A percentile compares a stretch with the other conserved stretches of the same genome.
phyloP scores from a whole-genome alignment of 2,888 invertebrate genomes.

The Atrina japonica region DNA sequence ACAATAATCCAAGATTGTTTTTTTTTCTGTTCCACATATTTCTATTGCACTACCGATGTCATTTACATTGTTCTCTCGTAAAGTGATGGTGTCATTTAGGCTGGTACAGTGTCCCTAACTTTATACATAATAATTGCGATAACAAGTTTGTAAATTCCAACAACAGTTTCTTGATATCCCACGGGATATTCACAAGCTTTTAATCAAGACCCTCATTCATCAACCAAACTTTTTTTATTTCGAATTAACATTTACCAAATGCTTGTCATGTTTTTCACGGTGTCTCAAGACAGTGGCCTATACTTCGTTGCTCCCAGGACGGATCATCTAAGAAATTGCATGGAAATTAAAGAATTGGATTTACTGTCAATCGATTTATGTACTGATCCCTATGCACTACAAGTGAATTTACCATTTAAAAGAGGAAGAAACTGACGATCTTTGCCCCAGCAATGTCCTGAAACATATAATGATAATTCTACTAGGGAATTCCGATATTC shows the following conservation, averaged over 20 bases:
- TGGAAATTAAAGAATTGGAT: slow-evolving; percentile 15
- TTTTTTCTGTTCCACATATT: no score
- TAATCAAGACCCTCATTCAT: slow-evolving; percentile 4
- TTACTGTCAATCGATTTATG: slow-evolving; percentile 9
- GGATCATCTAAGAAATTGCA: background rate
- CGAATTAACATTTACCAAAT: slow-evolving; percentile 8
- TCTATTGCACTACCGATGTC: no score
- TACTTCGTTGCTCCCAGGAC: background rate
- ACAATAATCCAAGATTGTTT: no score
- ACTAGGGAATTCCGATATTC: no score
- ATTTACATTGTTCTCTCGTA: no score
- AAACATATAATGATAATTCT: no score
- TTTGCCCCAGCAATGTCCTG: no score
- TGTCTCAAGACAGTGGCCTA: background rate
- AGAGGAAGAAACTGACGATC: no score
- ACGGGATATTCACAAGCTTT: background rate
- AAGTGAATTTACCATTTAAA: no score
- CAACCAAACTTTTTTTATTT: slow-evolving; percentile 9
- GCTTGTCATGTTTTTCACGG: background rate
- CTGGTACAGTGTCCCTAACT: no score
- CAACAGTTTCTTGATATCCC: slow-evolving; percentile 1
- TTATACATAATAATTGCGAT: background rate
- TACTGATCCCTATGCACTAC: no score
- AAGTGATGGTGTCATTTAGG: no score
- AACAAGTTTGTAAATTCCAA: slow-evolving; percentile 11